phyloP scores from a whole-genome alignment of 35 echinoderm and acorn worm genomes.

The Diadema setosum region DNA sequence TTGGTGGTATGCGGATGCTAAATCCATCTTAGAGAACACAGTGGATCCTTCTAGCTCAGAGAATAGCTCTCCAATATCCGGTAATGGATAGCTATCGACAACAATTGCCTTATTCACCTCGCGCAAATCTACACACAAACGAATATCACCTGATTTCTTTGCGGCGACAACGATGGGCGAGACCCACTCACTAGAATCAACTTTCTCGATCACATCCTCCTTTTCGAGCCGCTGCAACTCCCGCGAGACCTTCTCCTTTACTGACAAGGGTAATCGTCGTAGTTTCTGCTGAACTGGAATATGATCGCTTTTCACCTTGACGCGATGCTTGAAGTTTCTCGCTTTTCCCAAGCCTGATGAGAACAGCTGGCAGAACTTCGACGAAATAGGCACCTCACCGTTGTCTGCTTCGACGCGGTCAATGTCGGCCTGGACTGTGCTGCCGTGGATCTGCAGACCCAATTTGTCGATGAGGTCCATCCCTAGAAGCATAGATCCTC shows the following conservation, averaged over 20 bases:
- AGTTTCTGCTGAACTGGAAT: constrained; percentile 44
- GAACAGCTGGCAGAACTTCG: neutral
- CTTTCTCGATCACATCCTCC: constrained; percentile 61
- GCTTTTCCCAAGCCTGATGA: neutral
- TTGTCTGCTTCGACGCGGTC: neutral
- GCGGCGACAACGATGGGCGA: constrained; percentile 54
- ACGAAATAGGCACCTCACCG: neutral
- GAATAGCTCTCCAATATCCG: constrained; percentile 60
- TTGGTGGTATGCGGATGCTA: constrained; percentile 64
- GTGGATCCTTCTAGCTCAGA: constrained; percentile 32
- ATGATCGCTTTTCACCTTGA: constrained; percentile 13
- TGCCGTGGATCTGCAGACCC: neutral
- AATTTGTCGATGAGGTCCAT: constrained; percentile 32
- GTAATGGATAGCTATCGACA: constrained; percentile 54
- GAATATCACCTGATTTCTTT: constrained; percentile 24
- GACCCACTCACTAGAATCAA: constrained; percentile 72
- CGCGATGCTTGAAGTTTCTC: neutral
- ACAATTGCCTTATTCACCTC: constrained; percentile 59
- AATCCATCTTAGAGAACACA: constrained; percentile 49
- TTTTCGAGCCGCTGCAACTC: too few relatives aligned
- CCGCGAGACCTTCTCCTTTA: constrained; percentile 10
- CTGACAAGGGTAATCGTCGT: constrained; percentile 26
- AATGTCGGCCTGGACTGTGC: neutral
- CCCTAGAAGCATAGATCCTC: constrained; percentile 32
- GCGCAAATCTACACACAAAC: constrained; percentile 60